Base-by-base conservation (phyloP, 2,113 vertebrate genomes). In the Megalops atlanticus region DNA sequence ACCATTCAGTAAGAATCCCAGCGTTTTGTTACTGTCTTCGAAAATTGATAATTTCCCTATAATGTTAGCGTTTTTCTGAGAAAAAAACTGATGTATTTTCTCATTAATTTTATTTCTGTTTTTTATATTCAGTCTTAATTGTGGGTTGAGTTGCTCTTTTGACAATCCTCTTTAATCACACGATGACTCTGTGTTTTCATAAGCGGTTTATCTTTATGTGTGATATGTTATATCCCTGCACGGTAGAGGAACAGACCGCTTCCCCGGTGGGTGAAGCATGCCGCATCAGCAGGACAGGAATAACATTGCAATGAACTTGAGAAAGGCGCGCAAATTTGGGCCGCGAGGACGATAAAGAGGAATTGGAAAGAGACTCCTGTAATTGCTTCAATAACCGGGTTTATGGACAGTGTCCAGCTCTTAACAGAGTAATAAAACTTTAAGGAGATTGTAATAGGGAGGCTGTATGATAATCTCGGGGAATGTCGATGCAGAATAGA, bases 361-460 rank as follows among this genome's bases (percentile, higher is more conserved):
- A 79, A 80, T 74, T 78, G 64, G 80, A 85, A 72, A 43, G 76
- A 69, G 45, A 80, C 80, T 54, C 41, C 45, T 76, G 39, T 86
- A 85, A 84, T 85, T 88, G 85, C 81, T 82, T 84, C 81, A 81
- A 86, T 86, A 85, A 86, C 82, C 81, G 79, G 74, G 81, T 88
- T 88, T 88, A 86, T 88, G 84, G 81, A 80, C 76, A 88, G 85
- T 82, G 81, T 85, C 85, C 82, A 85, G 72, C 80, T 83, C 85
- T 85, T 83, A 86, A 81, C 79, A 64, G 79, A 81, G 68, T 85
- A 85, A 84, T 86, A 88, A 83, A 82, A 84, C 76, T 71, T 82
- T 80, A 84, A 84, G 76, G 75, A 78, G 74, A 80, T 76, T 82
- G 36, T 79, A 78, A 80, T 85, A 80, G 70, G 49, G 49, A 76